Conservation (phyloP, 2,888 invertebrate species). For the Sphaeridia pumilis region DNA sequence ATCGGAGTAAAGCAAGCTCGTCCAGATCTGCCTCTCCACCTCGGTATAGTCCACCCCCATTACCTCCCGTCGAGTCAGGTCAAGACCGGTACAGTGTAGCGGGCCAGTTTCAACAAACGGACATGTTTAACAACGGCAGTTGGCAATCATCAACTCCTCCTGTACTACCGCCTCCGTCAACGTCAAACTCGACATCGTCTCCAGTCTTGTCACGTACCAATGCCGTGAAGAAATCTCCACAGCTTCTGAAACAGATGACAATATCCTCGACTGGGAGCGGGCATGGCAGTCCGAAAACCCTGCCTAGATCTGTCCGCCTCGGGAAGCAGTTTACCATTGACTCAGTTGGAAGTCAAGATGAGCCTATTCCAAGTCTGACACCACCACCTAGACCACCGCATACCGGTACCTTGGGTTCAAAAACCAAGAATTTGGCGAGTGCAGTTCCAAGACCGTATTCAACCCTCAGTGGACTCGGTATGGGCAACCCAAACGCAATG, state of each 20-base stretch:
- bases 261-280: conserved; percentile 22
- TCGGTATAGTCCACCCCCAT: conserved; percentile 33
- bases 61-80: conserved; percentile 18
- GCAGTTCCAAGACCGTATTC: conserved; percentile 35
- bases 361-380: conserved; percentile 32
- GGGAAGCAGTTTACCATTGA: conserved; percentile 27
- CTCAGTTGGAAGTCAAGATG: conserved; percentile 21
- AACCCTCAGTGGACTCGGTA: neutral
- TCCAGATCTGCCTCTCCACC: conserved; percentile 25
- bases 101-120: conserved; percentile 18
- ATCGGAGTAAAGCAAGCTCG: neutral
- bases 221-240: conserved; percentile 31
- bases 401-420: neutral
- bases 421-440: conserved; percentile 16
- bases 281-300: conserved; percentile 32
- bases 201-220: conserved; percentile 1
- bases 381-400: conserved; percentile 34
- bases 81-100: neutral
- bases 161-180: conserved; percentile 5
- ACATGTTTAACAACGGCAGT: conserved; percentile 18
- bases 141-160: neutral
- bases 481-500: too few relatives aligned
- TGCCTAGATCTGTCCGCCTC: conserved; percentile 22
- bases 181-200: conserved; percentile 18
- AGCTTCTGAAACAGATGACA: conserved; percentile 34